These are phyloP conservation scores for Ectropis grisescens DNA, from an alignment of 1,140 invertebrate species.

Conservation along the genomic window DNA sequence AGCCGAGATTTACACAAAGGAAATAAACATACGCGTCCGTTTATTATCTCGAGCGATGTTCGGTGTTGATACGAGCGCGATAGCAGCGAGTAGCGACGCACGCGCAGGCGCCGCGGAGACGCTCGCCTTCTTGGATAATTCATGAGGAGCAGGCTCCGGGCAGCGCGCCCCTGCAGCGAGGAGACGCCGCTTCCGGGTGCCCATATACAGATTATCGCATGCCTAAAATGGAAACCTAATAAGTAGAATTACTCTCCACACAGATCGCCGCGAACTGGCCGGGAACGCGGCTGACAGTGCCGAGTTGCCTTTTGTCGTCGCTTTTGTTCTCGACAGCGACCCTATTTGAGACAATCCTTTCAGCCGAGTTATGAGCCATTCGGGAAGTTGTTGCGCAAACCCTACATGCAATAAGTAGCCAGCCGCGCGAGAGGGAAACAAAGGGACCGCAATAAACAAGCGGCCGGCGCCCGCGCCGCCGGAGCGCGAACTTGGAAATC, in stretches of 20 bases:
- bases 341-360: conserved; percentile 1
- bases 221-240: conserved; percentile 18
- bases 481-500: conserved; percentile 22
- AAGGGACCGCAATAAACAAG: too few relatives aligned
- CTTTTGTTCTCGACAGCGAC: neutral
- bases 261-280: conserved; percentile 1
- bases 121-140: conserved; percentile 53
- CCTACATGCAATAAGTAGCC: neutral
- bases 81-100: conserved; percentile 11
- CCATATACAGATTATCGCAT: conserved; percentile 32
- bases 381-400: neutral
- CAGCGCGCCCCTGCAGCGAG: conserved; percentile 8
- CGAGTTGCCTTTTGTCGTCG: neutral
- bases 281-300: neutral
- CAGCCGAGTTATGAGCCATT: neutral
- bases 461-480: neutral
- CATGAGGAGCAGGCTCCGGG: conserved; percentile 36
- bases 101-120: conserved; percentile 45
- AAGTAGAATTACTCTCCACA: conserved; percentile 6
- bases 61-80: conserved; percentile 22
- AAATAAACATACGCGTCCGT: conserved; percentile 12
- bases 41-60: conserved; percentile 24
- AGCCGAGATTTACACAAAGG: conserved; percentile 11
- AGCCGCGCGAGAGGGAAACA: too few relatives aligned
- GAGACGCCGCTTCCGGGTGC: conserved; percentile 30